phyloP scores from a whole-genome alignment of 2,113 vertebrate species.

The Bombycilla garrulus region DNA sequence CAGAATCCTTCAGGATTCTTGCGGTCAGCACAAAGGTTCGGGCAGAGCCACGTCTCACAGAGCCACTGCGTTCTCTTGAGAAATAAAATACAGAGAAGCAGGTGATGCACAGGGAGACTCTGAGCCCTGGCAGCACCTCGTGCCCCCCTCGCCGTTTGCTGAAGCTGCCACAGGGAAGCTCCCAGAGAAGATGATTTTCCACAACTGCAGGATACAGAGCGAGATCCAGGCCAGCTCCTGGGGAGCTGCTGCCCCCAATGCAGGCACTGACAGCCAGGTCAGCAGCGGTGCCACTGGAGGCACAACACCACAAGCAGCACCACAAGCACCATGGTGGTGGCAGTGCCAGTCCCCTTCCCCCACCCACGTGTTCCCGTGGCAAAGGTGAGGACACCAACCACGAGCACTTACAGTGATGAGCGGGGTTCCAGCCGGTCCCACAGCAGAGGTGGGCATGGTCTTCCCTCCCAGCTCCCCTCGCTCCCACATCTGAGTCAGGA shows the following conservation, averaged over 20 bases:
- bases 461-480: neutral
- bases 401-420: rapidly evolving
- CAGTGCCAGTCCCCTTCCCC: rapidly evolving
- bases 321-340: rapidly evolving
- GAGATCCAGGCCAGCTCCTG: neutral
- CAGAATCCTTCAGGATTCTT: neutral
- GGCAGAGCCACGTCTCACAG: neutral
- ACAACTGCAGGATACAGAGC: neutral
- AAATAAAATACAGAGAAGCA: neutral
- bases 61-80: no score
- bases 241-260: neutral
- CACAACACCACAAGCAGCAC: rapidly evolving
- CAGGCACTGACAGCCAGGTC: rapidly evolving
- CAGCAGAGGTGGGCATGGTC: neutral
- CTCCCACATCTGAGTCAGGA: rapidly evolving
- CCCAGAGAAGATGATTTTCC: neutral
- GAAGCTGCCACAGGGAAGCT: neutral
- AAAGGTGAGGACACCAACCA: neutral
- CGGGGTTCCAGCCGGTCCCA: neutral
- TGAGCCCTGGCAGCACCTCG: rapidly evolving
- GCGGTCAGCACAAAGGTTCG: neutral
- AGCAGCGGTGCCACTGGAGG: neutral
- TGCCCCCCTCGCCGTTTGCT: rapidly evolving
- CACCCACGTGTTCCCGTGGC: rapidly evolving
- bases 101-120: neutral